These are phyloP conservation scores for Lota lota DNA, from an alignment of 2,113 vertebrate genomes.

Conservation along the genomic window DNA sequence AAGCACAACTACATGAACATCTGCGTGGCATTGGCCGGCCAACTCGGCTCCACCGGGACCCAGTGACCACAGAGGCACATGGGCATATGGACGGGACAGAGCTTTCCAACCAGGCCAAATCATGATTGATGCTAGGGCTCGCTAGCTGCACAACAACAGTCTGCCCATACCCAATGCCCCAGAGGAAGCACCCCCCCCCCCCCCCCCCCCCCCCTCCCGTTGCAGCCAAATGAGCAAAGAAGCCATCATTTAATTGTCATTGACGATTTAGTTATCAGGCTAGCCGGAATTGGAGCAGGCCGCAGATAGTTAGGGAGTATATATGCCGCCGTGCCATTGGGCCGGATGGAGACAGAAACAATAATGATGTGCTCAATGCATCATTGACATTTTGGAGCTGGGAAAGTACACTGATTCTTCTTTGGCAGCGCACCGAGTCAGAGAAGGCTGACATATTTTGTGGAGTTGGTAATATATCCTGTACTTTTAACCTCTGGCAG, in stretches of 20 bases:
- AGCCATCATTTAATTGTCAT: constrained; percentile 49
- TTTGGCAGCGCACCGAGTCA: no score
- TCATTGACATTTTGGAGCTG: constrained; percentile 29
- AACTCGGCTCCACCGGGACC: constrained; percentile 49
- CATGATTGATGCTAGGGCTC: constrained; percentile 64
- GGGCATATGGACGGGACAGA: constrained; percentile 55
- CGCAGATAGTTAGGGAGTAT: constrained; percentile 19
- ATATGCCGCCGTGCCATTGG: constrained; percentile 5
- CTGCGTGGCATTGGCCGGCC: constrained; percentile 47
- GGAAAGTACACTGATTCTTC: background rate
- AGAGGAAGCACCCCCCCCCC: constrained; percentile 18
- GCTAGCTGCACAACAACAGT: constrained; percentile 25
- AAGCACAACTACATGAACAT: constrained; percentile 54
- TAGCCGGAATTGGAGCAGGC: constrained; percentile 35
- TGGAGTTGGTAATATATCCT: no score
- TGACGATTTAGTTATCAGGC: constrained; percentile 48
- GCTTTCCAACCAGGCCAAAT: constrained; percentile 58
- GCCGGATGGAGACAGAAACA: constrained; percentile 13
- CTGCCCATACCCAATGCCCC: constrained; percentile 46
- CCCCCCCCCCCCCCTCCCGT: background rate
- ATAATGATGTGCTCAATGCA: constrained; percentile 2
- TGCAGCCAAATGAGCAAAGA: constrained; percentile 56
- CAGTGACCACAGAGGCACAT: constrained; percentile 47
- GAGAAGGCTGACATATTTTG: no score
- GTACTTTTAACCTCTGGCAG: no score